These are phyloP conservation scores for Agelastica alni DNA, from an alignment of 2,888 invertebrate genomes.

Conservation along the genomic window DNA sequence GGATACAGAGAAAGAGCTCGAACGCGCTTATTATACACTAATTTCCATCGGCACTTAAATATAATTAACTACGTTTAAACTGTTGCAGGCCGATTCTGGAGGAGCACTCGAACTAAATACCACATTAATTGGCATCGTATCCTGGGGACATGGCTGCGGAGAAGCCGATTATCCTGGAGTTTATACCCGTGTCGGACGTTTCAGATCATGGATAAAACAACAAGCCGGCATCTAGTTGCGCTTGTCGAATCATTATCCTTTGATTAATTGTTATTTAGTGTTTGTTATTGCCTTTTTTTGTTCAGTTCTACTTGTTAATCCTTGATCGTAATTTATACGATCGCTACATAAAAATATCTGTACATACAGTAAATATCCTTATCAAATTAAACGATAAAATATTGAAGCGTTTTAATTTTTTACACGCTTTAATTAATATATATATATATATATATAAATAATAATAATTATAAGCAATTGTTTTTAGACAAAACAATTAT, in stretches of 20 bases:
- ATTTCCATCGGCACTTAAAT: constrained; percentile 3
- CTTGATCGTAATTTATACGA: too few species aligned
- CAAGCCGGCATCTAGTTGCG: constrained; percentile 21
- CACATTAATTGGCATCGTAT: constrained; percentile 29
- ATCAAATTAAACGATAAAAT: too few species aligned
- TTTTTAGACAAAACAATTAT: too few species aligned
- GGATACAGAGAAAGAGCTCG: too few species aligned
- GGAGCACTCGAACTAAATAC: constrained; percentile 32
- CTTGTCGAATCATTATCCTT: constrained; percentile 13
- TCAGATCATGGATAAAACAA: constrained; percentile 28
- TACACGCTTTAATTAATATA: too few species aligned
- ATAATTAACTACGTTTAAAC: constrained; percentile 9
- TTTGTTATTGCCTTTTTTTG: constrained; percentile 5
- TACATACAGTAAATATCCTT: too few species aligned
- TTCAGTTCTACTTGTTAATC: not conserved
- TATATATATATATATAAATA: too few species aligned
- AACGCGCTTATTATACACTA: too few species aligned
- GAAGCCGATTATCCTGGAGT: constrained; percentile 37
- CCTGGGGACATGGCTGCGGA: constrained; percentile 36
- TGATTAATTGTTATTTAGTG: constrained; percentile 10
- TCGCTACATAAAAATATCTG: too few species aligned
- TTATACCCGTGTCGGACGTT: constrained; percentile 32
- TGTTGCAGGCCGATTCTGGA: constrained; percentile 46
- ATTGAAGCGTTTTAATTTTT: too few species aligned
- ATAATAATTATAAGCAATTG: too few species aligned